Evolutionary conservation across 1,140 invertebrate species (phyloP).

Genomic region (Colletes latitarsis): DNA sequence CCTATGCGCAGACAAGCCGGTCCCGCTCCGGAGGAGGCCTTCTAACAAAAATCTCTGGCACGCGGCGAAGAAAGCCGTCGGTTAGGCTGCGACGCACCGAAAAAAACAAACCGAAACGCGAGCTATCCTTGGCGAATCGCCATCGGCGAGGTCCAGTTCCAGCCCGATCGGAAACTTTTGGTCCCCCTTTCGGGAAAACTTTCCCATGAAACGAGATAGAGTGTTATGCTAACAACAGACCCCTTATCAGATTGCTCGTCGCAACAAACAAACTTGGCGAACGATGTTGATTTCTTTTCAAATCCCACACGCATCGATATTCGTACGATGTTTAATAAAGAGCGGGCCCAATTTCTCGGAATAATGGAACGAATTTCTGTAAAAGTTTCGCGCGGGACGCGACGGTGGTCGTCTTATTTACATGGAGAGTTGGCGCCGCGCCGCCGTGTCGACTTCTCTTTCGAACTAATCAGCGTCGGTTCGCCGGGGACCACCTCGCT

Average conservation of each 20-base stretch:
- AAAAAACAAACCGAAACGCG: neutral
- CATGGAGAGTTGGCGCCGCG: conserved; percentile 37
- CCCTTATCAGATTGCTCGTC: no score
- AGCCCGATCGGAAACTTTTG: neutral
- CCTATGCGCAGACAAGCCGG: neutral
- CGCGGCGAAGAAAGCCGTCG: neutral
- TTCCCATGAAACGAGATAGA: no score
- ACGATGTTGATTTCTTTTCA: no score
- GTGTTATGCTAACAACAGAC: no score
- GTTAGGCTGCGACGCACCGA: neutral
- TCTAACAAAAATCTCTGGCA: no score
- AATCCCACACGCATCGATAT: no score
- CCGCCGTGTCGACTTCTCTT: conserved; percentile 24
- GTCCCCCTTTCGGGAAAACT: no score
- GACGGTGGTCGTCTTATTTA: conserved; percentile 25
- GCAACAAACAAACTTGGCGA: no score
- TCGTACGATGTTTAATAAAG: no score
- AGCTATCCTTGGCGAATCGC: neutral
- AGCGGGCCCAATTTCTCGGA: no score
- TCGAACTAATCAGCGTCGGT: conserved; percentile 49
- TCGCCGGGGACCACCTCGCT: conserved; percentile 62
- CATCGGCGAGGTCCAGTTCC: neutral
- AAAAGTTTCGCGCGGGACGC: no score
- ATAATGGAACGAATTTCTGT: no score
- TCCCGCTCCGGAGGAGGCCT: neutral